Conservation (phyloP, 2,888 invertebrate species). For the Tinea semifulvella region DNA sequence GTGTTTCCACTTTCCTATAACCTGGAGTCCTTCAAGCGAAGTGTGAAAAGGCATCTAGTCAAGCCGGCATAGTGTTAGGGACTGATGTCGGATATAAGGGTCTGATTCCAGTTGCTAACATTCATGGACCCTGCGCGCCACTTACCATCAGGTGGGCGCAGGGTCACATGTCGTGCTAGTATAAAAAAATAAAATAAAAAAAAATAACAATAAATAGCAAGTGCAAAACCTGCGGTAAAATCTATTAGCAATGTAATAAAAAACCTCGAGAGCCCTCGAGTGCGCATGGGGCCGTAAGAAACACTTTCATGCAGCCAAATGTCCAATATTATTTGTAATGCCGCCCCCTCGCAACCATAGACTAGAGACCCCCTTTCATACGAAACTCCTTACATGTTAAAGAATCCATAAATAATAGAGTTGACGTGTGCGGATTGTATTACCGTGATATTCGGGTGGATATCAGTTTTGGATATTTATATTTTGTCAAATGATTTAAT, state of each 20-base stretch:
- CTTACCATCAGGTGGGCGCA: too few species aligned
- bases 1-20: too few species aligned
- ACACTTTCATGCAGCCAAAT: constrained; percentile 60
- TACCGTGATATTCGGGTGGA: constrained; percentile 24
- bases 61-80: too few species aligned
- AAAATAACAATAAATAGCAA: too few species aligned
- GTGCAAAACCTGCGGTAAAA: background rate
- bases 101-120: too few species aligned
- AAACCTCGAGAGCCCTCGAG: constrained; percentile 31
- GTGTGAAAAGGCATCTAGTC: too few species aligned
- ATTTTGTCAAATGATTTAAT: too few species aligned
- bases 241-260: constrained; percentile 13
- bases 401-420: constrained; percentile 68
- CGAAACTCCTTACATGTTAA: constrained; percentile 61
- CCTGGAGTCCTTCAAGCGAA: too few species aligned
- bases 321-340: constrained; percentile 40
- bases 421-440: constrained; percentile 61
- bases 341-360: constrained; percentile 24
- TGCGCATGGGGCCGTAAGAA: constrained; percentile 43
- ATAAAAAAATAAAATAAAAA: too few species aligned
- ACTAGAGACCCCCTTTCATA: constrained; percentile 26
- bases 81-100: too few species aligned
- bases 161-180: too few species aligned
- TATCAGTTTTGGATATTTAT: background rate
- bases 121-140: too few species aligned